Evolutionary conservation across 2,888 invertebrate species (phyloP).

Genomic region (Matsumyia berberina): DNA sequence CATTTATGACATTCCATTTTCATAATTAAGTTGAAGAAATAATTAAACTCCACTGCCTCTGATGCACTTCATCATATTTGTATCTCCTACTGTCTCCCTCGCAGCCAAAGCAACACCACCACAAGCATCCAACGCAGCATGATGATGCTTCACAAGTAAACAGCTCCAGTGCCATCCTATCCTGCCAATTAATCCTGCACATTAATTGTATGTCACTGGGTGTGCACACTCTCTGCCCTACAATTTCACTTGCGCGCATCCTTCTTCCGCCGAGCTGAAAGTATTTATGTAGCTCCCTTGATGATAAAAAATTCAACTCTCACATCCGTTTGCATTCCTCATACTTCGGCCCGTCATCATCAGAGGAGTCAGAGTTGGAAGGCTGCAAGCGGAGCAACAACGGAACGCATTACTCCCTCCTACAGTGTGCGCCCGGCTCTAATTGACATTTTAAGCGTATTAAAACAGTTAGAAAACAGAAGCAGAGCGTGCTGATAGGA

Average conservation of each 20-base stretch:
- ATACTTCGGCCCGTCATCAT: background rate
- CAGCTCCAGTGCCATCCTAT: constrained; percentile 46
- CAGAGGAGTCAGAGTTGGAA: background rate
- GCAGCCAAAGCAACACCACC: background rate
- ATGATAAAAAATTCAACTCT: constrained; percentile 19
- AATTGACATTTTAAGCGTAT: constrained; percentile 75
- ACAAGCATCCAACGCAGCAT: constrained; percentile 8
- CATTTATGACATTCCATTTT: constrained; percentile 65
- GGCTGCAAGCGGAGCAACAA: constrained; percentile 31
- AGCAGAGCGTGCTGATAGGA: constrained; percentile 17
- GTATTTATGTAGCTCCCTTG: constrained; percentile 10
- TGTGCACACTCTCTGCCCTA: constrained; percentile 43
- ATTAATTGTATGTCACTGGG: constrained; percentile 68
- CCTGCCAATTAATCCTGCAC: constrained; percentile 73
- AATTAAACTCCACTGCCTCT: constrained; percentile 42
- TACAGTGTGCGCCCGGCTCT: constrained; percentile 8
- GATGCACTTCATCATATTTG: constrained; percentile 38
- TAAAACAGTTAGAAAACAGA: constrained; percentile 65
- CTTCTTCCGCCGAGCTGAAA: background rate
- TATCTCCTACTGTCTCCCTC: background rate
- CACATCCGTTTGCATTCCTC: constrained; percentile 11
- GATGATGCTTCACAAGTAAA: constrained; percentile 39
- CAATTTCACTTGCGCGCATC: background rate
- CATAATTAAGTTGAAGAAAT: constrained; percentile 67
- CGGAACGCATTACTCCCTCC: constrained; percentile 10